Percentiles rank a stretch among this genome's conserved stretches.
Evolutionary conservation across 2,888 invertebrate genomes (phyloP).

Genomic region (Chorisops tibialis): DNA sequence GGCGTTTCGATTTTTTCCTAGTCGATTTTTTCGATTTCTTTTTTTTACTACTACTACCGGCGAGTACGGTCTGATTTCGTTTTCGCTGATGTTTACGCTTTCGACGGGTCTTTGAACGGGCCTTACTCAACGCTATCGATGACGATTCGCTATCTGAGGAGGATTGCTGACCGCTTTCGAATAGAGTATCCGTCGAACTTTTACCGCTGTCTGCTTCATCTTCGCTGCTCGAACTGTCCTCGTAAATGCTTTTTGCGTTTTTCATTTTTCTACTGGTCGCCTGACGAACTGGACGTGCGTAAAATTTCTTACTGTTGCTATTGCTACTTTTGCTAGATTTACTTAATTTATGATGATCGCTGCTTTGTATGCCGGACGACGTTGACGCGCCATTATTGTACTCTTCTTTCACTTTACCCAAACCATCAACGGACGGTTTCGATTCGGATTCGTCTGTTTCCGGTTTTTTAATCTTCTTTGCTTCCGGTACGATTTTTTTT

Average conservation of each 20-base stretch:
- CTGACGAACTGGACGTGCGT: constrained; percentile 28
- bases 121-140: not conserved
- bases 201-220: constrained; percentile 16
- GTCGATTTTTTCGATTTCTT: constrained; percentile 21
- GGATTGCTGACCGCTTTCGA: not conserved
- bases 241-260: constrained; percentile 27
- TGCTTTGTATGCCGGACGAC: constrained; percentile 25
- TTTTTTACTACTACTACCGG: constrained; percentile 1
- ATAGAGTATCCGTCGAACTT: not conserved
- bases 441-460: not conserved
- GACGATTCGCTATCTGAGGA: not conserved
- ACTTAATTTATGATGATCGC: not conserved
- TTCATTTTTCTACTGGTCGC: constrained; percentile 2
- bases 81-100: constrained; percentile 11
- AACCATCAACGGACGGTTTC: not conserved
- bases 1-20: constrained; percentile 7
- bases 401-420: constrained; percentile 12
- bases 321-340: not conserved
- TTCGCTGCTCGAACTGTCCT: constrained; percentile 21
- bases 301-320: constrained; percentile 26
- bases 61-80: not conserved
- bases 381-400: constrained; percentile 32
- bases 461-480: not conserved
- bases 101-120: not conserved
- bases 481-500: not conserved